Percentiles rank a stretch among this genome's conserved stretches.
Conservation (phyloP, 53 echinoderm and acorn worm genomes). For the Holothuria leucospilota region DNA sequence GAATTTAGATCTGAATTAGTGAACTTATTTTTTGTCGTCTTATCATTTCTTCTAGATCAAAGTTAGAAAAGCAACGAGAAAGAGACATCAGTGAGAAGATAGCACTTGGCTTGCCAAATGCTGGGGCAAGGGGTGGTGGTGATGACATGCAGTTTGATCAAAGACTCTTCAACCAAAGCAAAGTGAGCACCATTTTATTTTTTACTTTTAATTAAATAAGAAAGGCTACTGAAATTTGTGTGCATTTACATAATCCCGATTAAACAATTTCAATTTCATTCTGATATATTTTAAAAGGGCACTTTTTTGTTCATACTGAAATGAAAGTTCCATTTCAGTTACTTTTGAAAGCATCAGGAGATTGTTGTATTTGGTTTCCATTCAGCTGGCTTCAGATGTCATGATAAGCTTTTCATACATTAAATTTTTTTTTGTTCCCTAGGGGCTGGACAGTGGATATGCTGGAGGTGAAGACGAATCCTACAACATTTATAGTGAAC, state of each 20-base stretch:
- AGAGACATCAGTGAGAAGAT: constrained; percentile 99
- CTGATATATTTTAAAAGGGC: too few species aligned
- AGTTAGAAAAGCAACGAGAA: constrained; percentile 92
- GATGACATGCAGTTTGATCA: constrained; percentile 98
- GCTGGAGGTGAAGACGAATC: constrained; percentile 95
- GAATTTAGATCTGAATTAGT: too few species aligned
- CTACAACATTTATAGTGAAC: constrained; percentile 98
- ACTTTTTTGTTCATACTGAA: too few species aligned
- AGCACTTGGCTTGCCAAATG: constrained; percentile 90
- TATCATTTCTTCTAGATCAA: constrained; percentile 65
- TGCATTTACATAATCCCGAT: not conserved
- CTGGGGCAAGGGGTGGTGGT: constrained; percentile 66
- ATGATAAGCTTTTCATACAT: too few species aligned
- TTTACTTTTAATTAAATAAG: too few species aligned
- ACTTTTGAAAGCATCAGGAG: too few species aligned
- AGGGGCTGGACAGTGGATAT: constrained; percentile 97
- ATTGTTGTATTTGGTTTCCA: too few species aligned
- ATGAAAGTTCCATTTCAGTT: too few species aligned
- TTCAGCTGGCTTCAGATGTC: too few species aligned
- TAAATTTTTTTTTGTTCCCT: too few species aligned
- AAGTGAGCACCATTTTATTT: constrained; percentile 63
- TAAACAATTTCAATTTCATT: too few species aligned
- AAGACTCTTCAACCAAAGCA: constrained; percentile 87
- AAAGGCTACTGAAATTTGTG: not conserved
- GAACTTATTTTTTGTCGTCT: not conserved